Conservation (phyloP, 1,140 invertebrate genomes). For the Carposina sasakii region DNA sequence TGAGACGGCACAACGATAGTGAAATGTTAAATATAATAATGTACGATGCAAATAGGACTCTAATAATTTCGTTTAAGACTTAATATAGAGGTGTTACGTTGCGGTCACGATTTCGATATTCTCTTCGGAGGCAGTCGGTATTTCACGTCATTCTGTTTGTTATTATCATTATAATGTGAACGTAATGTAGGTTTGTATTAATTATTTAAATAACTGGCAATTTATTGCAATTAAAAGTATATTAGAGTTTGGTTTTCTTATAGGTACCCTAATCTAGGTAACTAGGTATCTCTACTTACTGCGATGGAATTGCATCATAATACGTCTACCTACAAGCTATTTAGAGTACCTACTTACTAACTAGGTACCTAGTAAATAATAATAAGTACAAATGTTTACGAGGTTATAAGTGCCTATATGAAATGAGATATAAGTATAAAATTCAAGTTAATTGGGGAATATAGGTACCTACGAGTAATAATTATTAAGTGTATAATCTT, state of each 20-base stretch:
- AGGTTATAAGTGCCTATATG: neutral
- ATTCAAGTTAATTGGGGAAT: neutral
- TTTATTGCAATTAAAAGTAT: too few relatives aligned
- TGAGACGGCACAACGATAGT: constrained; percentile 56
- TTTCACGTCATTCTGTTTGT: constrained; percentile 46
- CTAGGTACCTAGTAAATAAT: too few relatives aligned
- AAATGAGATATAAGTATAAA: neutral
- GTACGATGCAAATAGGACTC: constrained; percentile 52
- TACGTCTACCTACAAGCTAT: too few relatives aligned
- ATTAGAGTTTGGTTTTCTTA: too few relatives aligned
- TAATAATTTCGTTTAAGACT: constrained; percentile 42
- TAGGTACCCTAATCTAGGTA: too few relatives aligned
- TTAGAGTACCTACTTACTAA: too few relatives aligned
- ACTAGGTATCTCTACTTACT: too few relatives aligned
- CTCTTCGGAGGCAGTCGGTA: constrained; percentile 46
- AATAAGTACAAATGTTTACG: too few relatives aligned
- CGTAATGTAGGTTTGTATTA: neutral
- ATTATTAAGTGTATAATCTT: too few relatives aligned
- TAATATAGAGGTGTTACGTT: constrained; percentile 28
- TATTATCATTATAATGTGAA: neutral
- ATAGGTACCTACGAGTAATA: too few relatives aligned
- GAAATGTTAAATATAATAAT: constrained; percentile 50
- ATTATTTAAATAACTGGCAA: too few relatives aligned
- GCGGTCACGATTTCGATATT: constrained; percentile 55
- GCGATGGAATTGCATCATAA: neutral